phyloP scores from a whole-genome alignment of 2,113 vertebrate genomes.

The Alexandromys fortis region DNA sequence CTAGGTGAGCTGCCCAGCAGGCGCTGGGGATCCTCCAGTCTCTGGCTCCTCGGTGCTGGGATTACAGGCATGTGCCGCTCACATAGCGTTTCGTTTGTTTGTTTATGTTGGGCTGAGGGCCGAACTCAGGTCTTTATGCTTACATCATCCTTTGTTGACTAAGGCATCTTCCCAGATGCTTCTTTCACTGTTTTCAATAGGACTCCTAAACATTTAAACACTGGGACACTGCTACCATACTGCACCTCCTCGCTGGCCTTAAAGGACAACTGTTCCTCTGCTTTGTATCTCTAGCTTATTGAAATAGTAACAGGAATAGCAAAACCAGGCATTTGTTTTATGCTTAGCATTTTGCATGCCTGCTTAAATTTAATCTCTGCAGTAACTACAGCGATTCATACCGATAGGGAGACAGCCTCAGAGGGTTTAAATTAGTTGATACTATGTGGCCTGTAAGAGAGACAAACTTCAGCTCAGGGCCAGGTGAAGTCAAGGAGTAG shows the following conservation, averaged over 20 bases:
- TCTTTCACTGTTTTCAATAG: not conserved
- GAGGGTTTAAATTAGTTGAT: not conserved
- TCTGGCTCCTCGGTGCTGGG: not conserved
- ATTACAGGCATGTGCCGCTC: no score
- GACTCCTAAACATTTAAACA: not conserved
- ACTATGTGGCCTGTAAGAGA: not conserved
- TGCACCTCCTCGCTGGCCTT: not conserved
- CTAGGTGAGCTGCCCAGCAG: not conserved
- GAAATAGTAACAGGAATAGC: not conserved
- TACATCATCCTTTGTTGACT: not conserved
- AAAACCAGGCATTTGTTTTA: not conserved
- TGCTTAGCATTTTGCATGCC: not conserved
- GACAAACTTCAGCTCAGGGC: not conserved
- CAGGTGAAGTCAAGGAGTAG: not conserved
- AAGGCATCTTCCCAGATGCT: not conserved
- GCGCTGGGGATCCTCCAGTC: not conserved
- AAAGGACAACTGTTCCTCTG: no score
- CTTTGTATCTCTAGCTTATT: not conserved
- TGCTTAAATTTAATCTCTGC: not conserved
- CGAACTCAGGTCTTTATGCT: no score
- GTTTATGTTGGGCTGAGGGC: no score
- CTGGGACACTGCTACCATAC: rapidly evolving
- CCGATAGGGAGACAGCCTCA: not conserved
- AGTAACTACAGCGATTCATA: no score
- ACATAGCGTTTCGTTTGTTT: no score